Percentiles rank a stretch among this genome's conserved stretches.
phyloP scores from a whole-genome alignment of 2,113 vertebrate genomes.

The Ophiodon elongatus region DNA sequence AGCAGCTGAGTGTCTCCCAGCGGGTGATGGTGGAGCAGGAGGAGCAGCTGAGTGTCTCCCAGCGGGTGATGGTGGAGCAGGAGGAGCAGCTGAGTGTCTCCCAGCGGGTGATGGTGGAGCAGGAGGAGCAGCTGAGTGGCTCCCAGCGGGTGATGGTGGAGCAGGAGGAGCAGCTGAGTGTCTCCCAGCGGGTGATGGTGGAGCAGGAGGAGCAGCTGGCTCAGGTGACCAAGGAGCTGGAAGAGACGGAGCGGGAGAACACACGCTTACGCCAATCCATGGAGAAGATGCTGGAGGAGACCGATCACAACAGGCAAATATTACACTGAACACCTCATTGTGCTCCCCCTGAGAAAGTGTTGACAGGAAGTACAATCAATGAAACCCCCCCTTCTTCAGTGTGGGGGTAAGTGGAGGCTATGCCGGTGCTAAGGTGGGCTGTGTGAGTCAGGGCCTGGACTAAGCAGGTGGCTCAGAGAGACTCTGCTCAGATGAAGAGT shows the following conservation, averaged over 20 bases:
- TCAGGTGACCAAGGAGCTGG: slow-evolving; percentile 90
- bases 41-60: too few relatives aligned
- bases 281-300: slow-evolving; percentile 90
- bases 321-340: not conserved
- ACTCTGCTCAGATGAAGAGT: too few relatives aligned
- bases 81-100: too few relatives aligned
- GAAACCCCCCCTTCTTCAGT: too few relatives aligned
- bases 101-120: too few relatives aligned
- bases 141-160: slow-evolving; percentile 86
- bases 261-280: slow-evolving; percentile 86
- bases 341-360: not conserved
- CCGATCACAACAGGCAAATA: slow-evolving; percentile 82
- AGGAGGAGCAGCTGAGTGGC: slow-evolving; percentile 70
- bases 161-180: slow-evolving; percentile 78
- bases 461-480: too few relatives aligned
- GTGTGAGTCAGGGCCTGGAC: too few relatives aligned
- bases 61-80: too few relatives aligned
- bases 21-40: slow-evolving; percentile 87
- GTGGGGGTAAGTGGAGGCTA: too few relatives aligned
- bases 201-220: slow-evolving; percentile 89
- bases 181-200: slow-evolving; percentile 86
- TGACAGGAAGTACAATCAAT: too few relatives aligned
- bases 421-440: too few relatives aligned
- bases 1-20: slow-evolving; percentile 85
- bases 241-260: slow-evolving; percentile 90